These are phyloP conservation scores for Adineta ricciae DNA, from an alignment of 2,888 invertebrate genomes.

Conservation along the genomic window DNA sequence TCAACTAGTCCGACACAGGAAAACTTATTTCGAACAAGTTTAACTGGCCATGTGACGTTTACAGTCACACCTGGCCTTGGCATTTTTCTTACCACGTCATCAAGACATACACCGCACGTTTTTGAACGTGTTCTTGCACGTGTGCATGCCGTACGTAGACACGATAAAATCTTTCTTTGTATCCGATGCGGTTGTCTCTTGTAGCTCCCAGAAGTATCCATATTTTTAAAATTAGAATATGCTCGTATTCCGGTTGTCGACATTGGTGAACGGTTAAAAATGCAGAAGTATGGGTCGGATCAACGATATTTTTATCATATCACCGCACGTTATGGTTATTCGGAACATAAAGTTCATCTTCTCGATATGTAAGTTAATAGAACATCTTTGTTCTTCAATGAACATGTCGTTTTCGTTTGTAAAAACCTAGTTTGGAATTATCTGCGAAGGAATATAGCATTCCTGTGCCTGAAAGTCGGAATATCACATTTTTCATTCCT, in stretches of 20 bases:
- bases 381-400: not conserved
- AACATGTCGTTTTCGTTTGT: not conserved
- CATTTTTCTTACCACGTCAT: not conserved
- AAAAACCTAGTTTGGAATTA: not conserved
- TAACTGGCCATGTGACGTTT: not conserved
- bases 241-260: slow-evolving; percentile 1
- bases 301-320: not conserved
- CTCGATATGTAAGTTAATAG: not conserved
- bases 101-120: not conserved
- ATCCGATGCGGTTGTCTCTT: not conserved
- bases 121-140: slow-evolving; percentile 8
- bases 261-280: not conserved
- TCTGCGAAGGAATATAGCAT: not conserved
- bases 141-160: not conserved
- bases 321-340: slow-evolving; percentile 3
- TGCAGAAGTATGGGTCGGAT: not conserved
- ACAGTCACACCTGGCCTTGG: slow-evolving; percentile 5
- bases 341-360: not conserved
- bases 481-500: not conserved
- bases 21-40: not conserved
- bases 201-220: not conserved
- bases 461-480: not conserved
- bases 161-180: not conserved
- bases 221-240: slow-evolving; percentile 11
- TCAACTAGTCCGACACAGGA: not conserved